Evolutionary conservation across 2,888 invertebrate genomes (phyloP), one percentile per base, ranked within the genome.

Genomic region (Synergus umbraculus): DNA sequence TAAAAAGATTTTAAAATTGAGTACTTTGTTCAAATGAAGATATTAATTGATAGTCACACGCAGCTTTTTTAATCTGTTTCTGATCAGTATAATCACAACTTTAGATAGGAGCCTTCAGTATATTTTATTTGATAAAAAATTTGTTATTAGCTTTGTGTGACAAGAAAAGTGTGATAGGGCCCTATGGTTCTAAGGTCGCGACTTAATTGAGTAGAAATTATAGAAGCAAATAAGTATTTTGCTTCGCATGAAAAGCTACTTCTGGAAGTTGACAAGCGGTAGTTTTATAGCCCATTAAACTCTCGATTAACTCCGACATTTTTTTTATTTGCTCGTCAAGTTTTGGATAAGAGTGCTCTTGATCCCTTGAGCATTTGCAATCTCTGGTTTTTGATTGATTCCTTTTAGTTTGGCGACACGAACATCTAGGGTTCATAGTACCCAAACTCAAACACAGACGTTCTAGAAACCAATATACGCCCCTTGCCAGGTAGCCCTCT

Each of bases 391-490:
- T 54, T 54, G n/a, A 54, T 54, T 54, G n/a, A 54, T 54, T 54
- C 54, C n/a, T n/a, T 54, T 54, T 54, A 54, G 54, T 54, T 54
- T 54, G 54, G 54, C 64, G 67, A 43, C 67, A 67, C 67, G 29
- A 67, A 22, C 22, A 44, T 22, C 67, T 9, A 67, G 44, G 67
- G 67, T 22, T 67, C 67, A 44, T 46, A 9, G 54, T 8, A 54
- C n/a, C 54, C 5, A 54, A 54, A n/a, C n/a, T 8, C 54, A 54
- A 4, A 54, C 54, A 54, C 54, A n/a, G 54, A 10, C 43, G 43
- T 8, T 54, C 54, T 54, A 54, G 54, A 54, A 54, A 54, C n/a
- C 54, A 54, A 54, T 54, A 54, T 54, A 54, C n/a, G 54, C 54
- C 54, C n/a, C 54, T n/a, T 22, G 4, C 22, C 12, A 60, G 60